phyloP scores from a whole-genome alignment of 35 echinoderm and acorn worm genomes.

The Patiria miniata region DNA sequence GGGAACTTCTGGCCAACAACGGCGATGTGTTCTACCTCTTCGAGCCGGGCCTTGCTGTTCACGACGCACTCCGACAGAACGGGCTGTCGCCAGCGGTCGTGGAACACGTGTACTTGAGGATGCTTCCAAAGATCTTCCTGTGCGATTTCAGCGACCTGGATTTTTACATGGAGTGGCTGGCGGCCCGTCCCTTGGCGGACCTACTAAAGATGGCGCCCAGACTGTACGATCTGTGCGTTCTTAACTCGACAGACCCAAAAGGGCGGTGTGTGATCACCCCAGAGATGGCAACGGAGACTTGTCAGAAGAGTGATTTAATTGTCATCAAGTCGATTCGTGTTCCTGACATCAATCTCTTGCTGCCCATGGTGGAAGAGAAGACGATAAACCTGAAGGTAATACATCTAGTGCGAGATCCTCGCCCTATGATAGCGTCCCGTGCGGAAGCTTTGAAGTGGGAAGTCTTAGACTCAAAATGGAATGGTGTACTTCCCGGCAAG shows the following conservation, averaged over 20 bases:
- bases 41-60: conserved; percentile 48
- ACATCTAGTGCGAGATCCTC: conserved; percentile 62
- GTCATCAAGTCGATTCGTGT: conserved; percentile 50
- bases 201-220: neutral
- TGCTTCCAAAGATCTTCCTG: conserved; percentile 2
- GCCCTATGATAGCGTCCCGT: conserved; percentile 59
- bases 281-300: neutral
- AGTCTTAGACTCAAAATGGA: neutral
- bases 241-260: neutral
- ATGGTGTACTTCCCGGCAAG: conserved; percentile 9
- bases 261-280: neutral
- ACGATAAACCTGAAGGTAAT: conserved; percentile 59
- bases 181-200: neutral
- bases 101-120: neutral
- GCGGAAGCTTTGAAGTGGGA: neutral
- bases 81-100: neutral
- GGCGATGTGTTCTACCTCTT: conserved; percentile 70
- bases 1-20: conserved; percentile 51
- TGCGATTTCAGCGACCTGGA: conserved; percentile 12
- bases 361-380: conserved; percentile 46
- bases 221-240: neutral
- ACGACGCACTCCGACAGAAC: neutral
- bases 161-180: conserved; percentile 18
- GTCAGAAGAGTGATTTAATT: conserved; percentile 35
- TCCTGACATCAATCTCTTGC: conserved; percentile 60